Base-by-base conservation (phyloP, 2,797 vertebrate genomes). In the Poecilia wingei region DNA sequence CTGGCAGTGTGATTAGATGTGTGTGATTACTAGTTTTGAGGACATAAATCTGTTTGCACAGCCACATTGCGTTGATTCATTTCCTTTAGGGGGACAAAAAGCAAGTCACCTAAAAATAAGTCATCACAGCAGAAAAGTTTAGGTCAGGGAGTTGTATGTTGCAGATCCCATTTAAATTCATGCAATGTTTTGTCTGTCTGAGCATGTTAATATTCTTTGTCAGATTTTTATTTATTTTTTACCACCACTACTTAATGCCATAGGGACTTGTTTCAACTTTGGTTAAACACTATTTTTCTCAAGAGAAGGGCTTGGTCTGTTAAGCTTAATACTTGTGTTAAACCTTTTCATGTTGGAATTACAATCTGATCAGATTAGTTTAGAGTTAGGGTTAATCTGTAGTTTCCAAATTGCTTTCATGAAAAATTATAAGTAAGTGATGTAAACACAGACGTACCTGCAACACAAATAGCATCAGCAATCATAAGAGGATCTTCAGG, bases 1-100 rank as follows among this genome's bases (percentile, higher is more conserved):
- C 55, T 39, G 33, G 66, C 49, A 69, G 18, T 10, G 39, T 78
- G 76, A 72, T 57, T 59, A 33, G 22, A 45, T 78, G 36, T 59
- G 39, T 47, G 49, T 45, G 20, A 66, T 25, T 66, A 36, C 59
- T 64, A 39, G 59, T 76, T 64, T 46, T 66, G 57, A 22, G 28
- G 31, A 39, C 74, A 36, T 36, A 47, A 76, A 49, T 68, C 36
- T 68, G 36, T 68, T 68, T 68, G 64, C 36, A 41, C 64, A 41
- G 36, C 41, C 36, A 57, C 39, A 53, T 57, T 74, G 51, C 6
- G 13, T 74, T 25, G 49, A 55, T 55, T 55, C 72, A 74, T 55
- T 39, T 14, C 49, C 10, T 39, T 16, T 74, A 51, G 18, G 49
- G 22, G 12, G 10, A 41, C 49, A 55, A 41, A 68, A 68, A 39